Conservation (phyloP, 2,888 invertebrate genomes). For the Acleris laterana region DNA sequence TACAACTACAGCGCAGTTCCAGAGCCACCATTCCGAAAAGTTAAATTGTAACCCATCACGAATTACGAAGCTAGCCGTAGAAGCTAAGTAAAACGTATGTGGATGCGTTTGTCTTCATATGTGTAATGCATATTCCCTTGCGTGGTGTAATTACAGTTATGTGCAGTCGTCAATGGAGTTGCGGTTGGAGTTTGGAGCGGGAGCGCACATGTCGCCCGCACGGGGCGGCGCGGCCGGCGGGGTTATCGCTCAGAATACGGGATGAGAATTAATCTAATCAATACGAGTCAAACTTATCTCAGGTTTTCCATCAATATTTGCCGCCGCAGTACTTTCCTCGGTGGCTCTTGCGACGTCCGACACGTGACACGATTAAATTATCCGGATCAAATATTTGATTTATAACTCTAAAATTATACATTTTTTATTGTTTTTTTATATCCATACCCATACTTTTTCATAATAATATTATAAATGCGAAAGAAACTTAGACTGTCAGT, state of each 20-base stretch:
- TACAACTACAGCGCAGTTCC: no score
- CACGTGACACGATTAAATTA: slow-evolving; percentile 14
- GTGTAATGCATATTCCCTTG: slow-evolving; percentile 9
- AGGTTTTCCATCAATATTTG: slow-evolving; percentile 24
- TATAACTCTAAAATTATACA: not conserved
- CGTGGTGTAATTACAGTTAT: slow-evolving; percentile 20
- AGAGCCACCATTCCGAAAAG: no score
- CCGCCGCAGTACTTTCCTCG: slow-evolving; percentile 5
- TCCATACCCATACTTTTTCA: no score
- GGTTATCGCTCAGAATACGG: slow-evolving; percentile 7
- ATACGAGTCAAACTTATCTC: slow-evolving; percentile 15
- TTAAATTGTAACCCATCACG: not conserved
- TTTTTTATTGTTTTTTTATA: no score
- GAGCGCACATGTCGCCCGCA: slow-evolving; percentile 3
- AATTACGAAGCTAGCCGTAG: slow-evolving; percentile 4
- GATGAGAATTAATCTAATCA: slow-evolving; percentile 22
- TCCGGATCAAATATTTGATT: slow-evolving; percentile 12
- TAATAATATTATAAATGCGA: no score
- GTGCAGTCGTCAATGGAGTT: slow-evolving; percentile 20
- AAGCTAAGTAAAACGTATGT: slow-evolving; percentile 20
- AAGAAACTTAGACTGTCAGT: no score
- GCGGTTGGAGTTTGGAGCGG: slow-evolving; percentile 10
- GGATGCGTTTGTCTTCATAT: slow-evolving; percentile 13
- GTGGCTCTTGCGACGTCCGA: slow-evolving; percentile 4
- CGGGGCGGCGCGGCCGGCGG: not conserved